Percentiles rank a stretch among this genome's conserved stretches.
Evolutionary conservation across 92 coral and sea anemone genomes (phyloP).

Genomic region (Bergia puertoricense): DNA sequence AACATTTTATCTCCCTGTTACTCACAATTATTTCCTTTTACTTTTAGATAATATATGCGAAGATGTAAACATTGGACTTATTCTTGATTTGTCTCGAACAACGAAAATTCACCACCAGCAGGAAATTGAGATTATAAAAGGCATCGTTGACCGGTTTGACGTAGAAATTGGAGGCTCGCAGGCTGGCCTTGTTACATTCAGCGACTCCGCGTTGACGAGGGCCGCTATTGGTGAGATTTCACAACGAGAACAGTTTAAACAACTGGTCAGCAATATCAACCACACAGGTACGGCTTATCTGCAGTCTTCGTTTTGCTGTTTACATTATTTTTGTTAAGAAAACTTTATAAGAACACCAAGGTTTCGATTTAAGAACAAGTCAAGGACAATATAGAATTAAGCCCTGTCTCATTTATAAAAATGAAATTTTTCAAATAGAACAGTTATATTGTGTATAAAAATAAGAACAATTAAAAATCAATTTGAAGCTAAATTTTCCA

Average conservation of each 20-base stretch:
- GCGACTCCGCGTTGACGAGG: background rate
- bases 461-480: too few relatives aligned
- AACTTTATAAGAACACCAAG: too few relatives aligned
- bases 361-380: background rate
- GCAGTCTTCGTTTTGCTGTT: background rate
- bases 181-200: conserved; percentile 23
- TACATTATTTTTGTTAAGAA: background rate
- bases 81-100: background rate
- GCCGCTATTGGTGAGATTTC: background rate
- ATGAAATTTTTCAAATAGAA: too few relatives aligned
- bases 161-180: background rate
- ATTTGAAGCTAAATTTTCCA: too few relatives aligned
- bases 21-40: background rate
- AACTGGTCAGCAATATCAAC: background rate
- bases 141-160: background rate
- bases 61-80: conserved; percentile 9
- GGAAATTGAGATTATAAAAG: conserved; percentile 5
- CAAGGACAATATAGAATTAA: too few relatives aligned
- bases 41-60: background rate
- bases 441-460: too few relatives aligned
- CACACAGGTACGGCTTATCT: background rate
- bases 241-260: background rate
- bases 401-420: too few relatives aligned
- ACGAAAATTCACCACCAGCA: background rate
- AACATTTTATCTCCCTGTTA: background rate